These are phyloP conservation scores for Onychostoma macrolepis DNA, from an alignment of 2,113 vertebrate genomes.

Conservation along the genomic window DNA sequence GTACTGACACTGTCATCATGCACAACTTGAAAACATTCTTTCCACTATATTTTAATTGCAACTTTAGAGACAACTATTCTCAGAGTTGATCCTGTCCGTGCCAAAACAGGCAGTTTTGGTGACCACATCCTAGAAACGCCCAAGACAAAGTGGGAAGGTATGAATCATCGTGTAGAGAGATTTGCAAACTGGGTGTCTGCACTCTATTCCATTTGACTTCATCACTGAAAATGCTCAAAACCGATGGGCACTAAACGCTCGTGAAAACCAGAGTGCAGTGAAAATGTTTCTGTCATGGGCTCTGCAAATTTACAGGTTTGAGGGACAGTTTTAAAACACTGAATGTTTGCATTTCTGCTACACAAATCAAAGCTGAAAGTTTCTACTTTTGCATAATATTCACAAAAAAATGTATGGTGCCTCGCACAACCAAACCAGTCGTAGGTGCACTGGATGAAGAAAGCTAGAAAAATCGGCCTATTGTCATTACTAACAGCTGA, in stretches of 20 bases:
- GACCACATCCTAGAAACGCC: conserved; percentile 69
- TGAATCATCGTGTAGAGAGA: conserved; percentile 70
- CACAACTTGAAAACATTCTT: conserved; percentile 19
- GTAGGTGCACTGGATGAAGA: no score
- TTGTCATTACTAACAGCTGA: not conserved
- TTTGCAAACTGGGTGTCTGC: conserved; percentile 61
- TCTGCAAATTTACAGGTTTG: not conserved
- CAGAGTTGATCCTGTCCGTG: conserved; percentile 1
- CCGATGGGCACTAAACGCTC: not conserved
- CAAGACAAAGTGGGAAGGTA: conserved; percentile 64
- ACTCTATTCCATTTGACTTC: conserved; percentile 35
- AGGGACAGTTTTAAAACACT: not conserved
- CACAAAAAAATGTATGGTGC: not conserved
- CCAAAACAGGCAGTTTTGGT: conserved; percentile 41
- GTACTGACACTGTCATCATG: not conserved
- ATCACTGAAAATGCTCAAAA: not conserved
- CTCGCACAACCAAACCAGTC: no score
- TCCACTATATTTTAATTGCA: conserved; percentile 10
- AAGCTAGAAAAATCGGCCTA: no score
- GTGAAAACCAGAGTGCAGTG: not conserved
- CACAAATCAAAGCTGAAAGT: not conserved
- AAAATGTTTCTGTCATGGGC: not conserved
- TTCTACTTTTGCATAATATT: not conserved
- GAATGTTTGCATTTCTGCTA: conserved; percentile 1
- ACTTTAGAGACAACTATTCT: conserved; percentile 46